Base-by-base conservation (phyloP, 2,113 vertebrate genomes). In the Steatornis caripensis region DNA sequence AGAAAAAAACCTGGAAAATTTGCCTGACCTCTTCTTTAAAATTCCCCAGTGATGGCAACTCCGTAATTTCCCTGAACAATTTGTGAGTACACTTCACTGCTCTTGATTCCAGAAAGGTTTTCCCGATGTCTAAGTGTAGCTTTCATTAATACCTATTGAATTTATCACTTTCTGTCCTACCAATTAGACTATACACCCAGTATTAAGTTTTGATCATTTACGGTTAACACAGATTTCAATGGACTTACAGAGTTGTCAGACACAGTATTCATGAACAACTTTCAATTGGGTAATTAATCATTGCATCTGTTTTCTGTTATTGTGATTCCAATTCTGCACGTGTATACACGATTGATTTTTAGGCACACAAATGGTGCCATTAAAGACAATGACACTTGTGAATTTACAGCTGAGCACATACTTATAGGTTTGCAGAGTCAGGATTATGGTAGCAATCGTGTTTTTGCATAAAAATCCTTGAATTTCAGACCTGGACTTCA, bases 301-400 rank as follows among this genome's bases (percentile, higher is more conserved):
- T 84, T 93, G 81, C 84, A 65, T 96, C 77, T 94, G 65, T 92
- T 97, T 96, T 94, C 89, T 96, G 89, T 96, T 97, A 92, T 51
- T 95, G 89, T 60, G 87, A 89, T 93, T 97, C 81, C 93, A 94
- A 36, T 96, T 92, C 84, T 71, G 69, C 65, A 71, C 85, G 89
- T 96, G 87, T 93, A 93, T 82, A 95, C 77, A 27, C 75, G 93
- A 96, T 96, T 96, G 96, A 96, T 91, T 96, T 94, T 96, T 84
- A 93, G 89, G 87, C 87, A 93, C 84, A 60, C 53, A 72, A 97
- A 82, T 53, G 27, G 80, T 91, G 57, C 74, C 81, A 82, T 89
- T 94, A 96, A 95, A 94, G 76, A 81, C 94, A 74, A 51, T 46
- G 46, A 84, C 64, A 91, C 15, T 90, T 84, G 77, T 55, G 84